A percentile compares a stretch with the other conserved stretches of the same genome.
phyloP scores from a whole-genome alignment of 2,797 vertebrate species.

The Synaphobranchus kaupii region DNA sequence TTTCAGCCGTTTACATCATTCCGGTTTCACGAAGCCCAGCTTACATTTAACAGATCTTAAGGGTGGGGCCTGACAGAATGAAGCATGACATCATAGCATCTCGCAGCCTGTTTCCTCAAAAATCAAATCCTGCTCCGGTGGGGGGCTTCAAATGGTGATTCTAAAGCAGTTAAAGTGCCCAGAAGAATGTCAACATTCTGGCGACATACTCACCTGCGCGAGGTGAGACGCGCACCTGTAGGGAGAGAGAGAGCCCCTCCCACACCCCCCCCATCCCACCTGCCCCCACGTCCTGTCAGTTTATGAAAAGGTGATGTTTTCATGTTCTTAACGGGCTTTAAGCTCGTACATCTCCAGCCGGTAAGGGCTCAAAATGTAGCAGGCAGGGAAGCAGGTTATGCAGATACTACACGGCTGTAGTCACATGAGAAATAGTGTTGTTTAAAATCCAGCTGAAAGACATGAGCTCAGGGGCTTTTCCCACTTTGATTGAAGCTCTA shows the following conservation, averaged over 20 bases:
- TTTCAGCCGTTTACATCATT: no score
- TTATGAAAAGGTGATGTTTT: not conserved
- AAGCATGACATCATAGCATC: not conserved
- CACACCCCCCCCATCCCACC: no score
- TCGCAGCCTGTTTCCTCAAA: not conserved
- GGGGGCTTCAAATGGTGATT: not conserved
- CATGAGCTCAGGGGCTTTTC: not conserved
- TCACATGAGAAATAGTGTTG: not conserved
- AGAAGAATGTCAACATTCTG: conserved; percentile 5
- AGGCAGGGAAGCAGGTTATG: not conserved
- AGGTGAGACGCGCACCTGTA: not conserved
- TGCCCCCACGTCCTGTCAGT: not conserved
- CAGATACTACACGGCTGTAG: not conserved
- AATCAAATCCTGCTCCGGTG: not conserved
- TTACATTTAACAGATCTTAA: not conserved
- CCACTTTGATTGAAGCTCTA: not conserved
- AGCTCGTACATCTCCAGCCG: not conserved
- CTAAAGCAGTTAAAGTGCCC: not conserved
- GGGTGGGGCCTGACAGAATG: not conserved
- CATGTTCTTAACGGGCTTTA: not conserved
- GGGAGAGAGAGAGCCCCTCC: not conserved
- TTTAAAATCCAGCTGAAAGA: not conserved
- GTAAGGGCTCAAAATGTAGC: not conserved
- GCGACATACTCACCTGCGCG: not conserved
- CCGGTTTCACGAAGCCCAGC: not conserved